Conservation (phyloP, 2,113 vertebrate species). For the Corynorhinus townsendii region DNA sequence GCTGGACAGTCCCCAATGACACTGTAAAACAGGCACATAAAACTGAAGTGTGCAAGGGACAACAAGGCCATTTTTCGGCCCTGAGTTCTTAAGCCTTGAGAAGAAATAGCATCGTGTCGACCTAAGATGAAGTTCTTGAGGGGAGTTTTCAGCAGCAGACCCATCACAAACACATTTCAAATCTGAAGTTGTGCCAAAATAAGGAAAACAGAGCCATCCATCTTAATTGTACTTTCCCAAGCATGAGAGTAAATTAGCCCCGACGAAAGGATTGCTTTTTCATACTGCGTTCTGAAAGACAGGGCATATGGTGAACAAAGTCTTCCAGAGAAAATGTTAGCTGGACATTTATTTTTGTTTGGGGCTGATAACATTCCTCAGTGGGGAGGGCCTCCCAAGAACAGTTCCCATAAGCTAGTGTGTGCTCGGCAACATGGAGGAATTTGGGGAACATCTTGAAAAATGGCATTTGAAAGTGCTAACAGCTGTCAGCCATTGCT, state of each 20-base stretch:
- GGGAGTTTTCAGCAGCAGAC: constrained; percentile 8
- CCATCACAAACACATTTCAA: constrained; percentile 49
- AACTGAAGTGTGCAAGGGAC: constrained; percentile 55
- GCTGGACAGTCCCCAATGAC: constrained; percentile 52
- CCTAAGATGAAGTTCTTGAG: constrained; percentile 37
- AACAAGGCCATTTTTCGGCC: constrained; percentile 64
- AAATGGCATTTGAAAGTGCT: constrained; percentile 12
- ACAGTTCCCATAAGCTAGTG: not conserved
- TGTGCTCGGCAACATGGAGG: not conserved
- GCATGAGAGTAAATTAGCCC: constrained; percentile 62
- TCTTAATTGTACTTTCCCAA: constrained; percentile 43
- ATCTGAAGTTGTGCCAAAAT: constrained; percentile 36
- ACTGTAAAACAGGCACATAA: constrained; percentile 57
- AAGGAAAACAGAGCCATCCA: not conserved
- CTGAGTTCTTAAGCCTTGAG: constrained; percentile 33
- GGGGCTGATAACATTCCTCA: not conserved
- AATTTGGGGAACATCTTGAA: not conserved
- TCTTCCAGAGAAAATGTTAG: constrained; percentile 12
- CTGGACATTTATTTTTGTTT: constrained; percentile 25
- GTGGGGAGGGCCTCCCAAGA: not conserved
- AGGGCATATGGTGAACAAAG: not conserved
- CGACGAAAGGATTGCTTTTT: constrained; percentile 58
- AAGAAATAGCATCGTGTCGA: constrained; percentile 54
- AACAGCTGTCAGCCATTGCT: not conserved
- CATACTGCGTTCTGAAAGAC: constrained; percentile 39